Base-by-base conservation (phyloP, 2,113 vertebrate species). In the Phycodurus eques region DNA sequence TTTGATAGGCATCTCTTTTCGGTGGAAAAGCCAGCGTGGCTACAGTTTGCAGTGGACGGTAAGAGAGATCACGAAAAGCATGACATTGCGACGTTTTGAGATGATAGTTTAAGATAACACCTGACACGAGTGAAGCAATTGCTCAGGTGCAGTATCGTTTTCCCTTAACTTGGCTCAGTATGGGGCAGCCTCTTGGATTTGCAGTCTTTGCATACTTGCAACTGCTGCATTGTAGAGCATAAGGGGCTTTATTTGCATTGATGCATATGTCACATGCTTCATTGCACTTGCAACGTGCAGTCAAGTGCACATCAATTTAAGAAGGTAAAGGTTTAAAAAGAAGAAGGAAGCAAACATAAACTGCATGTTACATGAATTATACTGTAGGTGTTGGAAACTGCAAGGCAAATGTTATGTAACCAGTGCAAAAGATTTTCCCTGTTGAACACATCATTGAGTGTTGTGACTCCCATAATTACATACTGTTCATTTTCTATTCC, bases 141-240 rank as follows among this genome's bases (percentile, higher is more conserved):
- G 27, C 57, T 31, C 27, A 13, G 13, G 13, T 60, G 59, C 57
- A 33, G 14, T 11, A 15, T 14, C 7, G 35, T 35, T 20, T 2
- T 39, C 31, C 7, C 14, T 39, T 33, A 39, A 15, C 27, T 35
- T 14, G 27, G 49, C 15, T 39, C 35, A 39, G 35, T 39, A 39
- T 39, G 35, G 0, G 35, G 5, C 49, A 51, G 49, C 53, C 20
- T 53, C 51, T 53, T 90, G 85, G 74, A 76, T 70, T 79, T 70
- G 78, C 81, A 86, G 82, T 27, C 31, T 53, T 80, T 82, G 76
- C 51, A 53, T 53, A 19, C 72, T 44, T 84, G 83, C 83, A 80
- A 83, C 83, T 86, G 83, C 86, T 87, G 88, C 87, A 88, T 79
- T 83, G 79, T 69, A 60, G 75, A 76, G 76, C 82, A 19, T 53